Conservation (phyloP, 2,888 invertebrate species). For the Lamproptera curius region DNA sequence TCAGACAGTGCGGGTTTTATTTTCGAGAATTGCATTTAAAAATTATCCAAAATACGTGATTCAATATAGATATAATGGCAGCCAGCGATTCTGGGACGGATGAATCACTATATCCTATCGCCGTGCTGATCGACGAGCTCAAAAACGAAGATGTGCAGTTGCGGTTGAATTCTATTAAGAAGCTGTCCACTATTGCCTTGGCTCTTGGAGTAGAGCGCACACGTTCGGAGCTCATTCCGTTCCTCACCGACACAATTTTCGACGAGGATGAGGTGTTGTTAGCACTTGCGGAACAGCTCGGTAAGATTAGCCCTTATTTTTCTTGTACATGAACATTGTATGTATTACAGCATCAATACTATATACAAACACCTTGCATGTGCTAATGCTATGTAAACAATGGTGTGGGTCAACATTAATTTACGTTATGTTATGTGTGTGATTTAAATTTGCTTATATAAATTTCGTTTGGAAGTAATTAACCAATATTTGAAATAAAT, state of each 20-base stretch:
- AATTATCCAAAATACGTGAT: conserved; percentile 25
- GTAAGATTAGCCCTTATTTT: no score
- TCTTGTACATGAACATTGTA: no score
- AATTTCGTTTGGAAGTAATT: no score
- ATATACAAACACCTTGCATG: no score
- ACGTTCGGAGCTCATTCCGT: conserved; percentile 95
- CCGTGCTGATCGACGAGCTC: conserved; percentile 98
- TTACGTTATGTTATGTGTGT: no score
- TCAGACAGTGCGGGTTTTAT: conserved; percentile 25
- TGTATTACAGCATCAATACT: no score
- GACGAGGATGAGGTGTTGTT: conserved; percentile 99
- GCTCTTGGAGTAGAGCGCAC: conserved; percentile 98
- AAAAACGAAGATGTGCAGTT: conserved; percentile 99
- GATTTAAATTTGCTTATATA: no score
- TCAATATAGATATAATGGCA: conserved; percentile 50
- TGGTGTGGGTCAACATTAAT: no score
- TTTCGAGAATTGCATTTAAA: not conserved
- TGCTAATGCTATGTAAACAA: no score
- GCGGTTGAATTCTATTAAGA: conserved; percentile 98
- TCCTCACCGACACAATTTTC: conserved; percentile 98
- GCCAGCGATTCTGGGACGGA: conserved; percentile 88
- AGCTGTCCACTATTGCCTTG: conserved; percentile 98
- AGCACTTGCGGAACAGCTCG: conserved; percentile 98
- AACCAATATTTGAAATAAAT: no score
- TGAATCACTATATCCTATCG: conserved; percentile 99